Evolutionary conservation across 2,888 invertebrate species (phyloP).

Genomic region (Nebria brevicollis): DNA sequence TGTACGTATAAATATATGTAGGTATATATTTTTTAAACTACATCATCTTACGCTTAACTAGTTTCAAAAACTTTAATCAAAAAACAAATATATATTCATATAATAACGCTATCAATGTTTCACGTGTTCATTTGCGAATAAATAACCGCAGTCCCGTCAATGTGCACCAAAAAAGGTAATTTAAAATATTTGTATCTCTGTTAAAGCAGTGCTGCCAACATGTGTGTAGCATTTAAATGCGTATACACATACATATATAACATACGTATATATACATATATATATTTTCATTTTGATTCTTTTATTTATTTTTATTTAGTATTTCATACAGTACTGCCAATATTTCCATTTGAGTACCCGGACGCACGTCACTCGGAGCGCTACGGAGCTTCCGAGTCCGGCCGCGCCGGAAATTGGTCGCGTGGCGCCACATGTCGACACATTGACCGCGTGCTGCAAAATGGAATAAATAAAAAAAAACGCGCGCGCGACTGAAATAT

Average conservation of each 20-base stretch:
- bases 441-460: constrained; percentile 1
- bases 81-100: too few species aligned
- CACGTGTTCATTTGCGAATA: too few species aligned
- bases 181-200: neutral
- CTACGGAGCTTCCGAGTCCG: constrained; percentile 12
- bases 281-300: neutral
- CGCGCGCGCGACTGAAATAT: neutral
- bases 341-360: constrained; percentile 17
- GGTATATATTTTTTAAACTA: too few species aligned
- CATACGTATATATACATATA: too few species aligned
- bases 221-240: neutral
- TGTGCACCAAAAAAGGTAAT: neutral
- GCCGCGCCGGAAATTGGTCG: constrained; percentile 19
- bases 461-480: neutral
- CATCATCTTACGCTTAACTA: too few species aligned
- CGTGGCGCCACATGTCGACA: constrained; percentile 22
- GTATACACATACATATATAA: neutral
- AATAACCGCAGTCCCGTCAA: too few species aligned
- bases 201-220: neutral
- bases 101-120: too few species aligned
- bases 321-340: neutral
- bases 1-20: neutral
- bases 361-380: neutral
- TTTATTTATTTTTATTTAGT: neutral
- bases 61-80: too few species aligned